Evolutionary conservation across 2,888 invertebrate genomes (phyloP), one percentile per base, ranked within the genome.

Genomic region (Idaea biselata): DNA sequence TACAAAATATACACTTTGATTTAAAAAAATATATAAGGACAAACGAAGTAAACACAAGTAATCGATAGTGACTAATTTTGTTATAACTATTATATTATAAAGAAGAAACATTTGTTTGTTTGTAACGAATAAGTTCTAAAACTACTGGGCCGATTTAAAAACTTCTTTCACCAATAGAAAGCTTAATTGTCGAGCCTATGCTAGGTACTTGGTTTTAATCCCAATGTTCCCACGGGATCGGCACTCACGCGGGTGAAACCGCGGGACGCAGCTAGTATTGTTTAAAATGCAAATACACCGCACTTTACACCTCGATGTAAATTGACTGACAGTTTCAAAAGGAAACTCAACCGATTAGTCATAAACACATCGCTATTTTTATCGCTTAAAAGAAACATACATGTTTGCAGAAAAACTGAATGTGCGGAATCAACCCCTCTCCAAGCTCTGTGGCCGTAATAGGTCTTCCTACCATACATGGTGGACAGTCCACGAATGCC

Each of bases 401-500:
- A 44, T 1, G 55, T 58, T 58, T 53, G 56, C 25, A 63, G 54
- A 72, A 73, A 67, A 67, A 66, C 66, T 62, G 55, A 63, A 66
- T 65, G 58, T 58, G 59, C 60, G 61, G n/a, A 63, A 58, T 58
- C n/a, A 62, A 62, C 68, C 66, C 64, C 64, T 66, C 57, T 65
- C 17, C 55, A 58, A 66, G 59, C 57, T 70, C 63, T 65, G 65
- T 68, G 63, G 67, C 68, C 68, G 62, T 74, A 78, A 77, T 73
- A 72, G 73, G 73, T 70, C 77, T 71, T 63, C 76, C 73, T 75
- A 71, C 84, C 84, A 67, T 84, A 79, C 80, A 74, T 69, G 83
- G 85, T 63, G 62, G 70, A 77, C 71, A 76, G 75, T 69, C 78
- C 65, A 74, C 74, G 79, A 78, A 83, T 77, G 77, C 81, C 82